Evolutionary conservation across 1,140 invertebrate species (phyloP).

Genomic region (Macrocentrus cingulum): DNA sequence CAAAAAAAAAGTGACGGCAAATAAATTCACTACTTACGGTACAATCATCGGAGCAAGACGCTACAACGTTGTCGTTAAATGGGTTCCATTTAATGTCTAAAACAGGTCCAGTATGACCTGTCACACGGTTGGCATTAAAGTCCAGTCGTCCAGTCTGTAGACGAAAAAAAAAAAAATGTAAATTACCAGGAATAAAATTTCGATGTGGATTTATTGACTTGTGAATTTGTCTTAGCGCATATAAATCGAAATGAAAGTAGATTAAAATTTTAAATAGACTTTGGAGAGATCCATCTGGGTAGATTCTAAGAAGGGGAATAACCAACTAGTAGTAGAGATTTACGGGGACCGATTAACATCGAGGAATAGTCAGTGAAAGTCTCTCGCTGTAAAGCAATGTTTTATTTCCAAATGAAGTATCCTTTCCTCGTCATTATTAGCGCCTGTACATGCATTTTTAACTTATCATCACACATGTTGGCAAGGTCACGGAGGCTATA

Average conservation of each 20-base stretch:
- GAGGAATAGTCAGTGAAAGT: conserved; percentile 46
- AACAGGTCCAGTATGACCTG: conserved; percentile 80
- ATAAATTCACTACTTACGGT: conserved; percentile 64
- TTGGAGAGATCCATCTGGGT: conserved; percentile 30
- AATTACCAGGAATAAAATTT: too few relatives aligned
- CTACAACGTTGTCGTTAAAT: conserved; percentile 94
- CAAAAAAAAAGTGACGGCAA: conserved; percentile 4
- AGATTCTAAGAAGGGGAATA: not conserved
- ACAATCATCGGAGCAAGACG: conserved; percentile 91
- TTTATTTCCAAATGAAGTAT: not conserved
- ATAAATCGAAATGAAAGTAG: conserved; percentile 43
- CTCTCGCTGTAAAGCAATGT: not conserved
- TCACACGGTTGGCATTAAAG: conserved; percentile 77
- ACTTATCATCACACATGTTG: not conserved
- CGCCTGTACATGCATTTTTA: conserved; percentile 8
- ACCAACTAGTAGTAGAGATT: conserved; percentile 17
- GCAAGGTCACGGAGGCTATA: conserved; percentile 16
- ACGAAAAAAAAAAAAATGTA: conserved; percentile 14
- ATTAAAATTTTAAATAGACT: conserved; percentile 42
- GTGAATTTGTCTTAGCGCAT: conserved; percentile 27
- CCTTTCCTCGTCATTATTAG: conserved; percentile 17
- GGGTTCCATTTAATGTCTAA: conserved; percentile 89
- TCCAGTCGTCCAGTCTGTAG: conserved; percentile 72
- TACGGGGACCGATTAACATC: conserved; percentile 41
- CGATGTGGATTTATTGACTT: conserved; percentile 19